Base-by-base conservation (phyloP, 2,888 invertebrate genomes). In the Pristionchus fissidentatus region DNA sequence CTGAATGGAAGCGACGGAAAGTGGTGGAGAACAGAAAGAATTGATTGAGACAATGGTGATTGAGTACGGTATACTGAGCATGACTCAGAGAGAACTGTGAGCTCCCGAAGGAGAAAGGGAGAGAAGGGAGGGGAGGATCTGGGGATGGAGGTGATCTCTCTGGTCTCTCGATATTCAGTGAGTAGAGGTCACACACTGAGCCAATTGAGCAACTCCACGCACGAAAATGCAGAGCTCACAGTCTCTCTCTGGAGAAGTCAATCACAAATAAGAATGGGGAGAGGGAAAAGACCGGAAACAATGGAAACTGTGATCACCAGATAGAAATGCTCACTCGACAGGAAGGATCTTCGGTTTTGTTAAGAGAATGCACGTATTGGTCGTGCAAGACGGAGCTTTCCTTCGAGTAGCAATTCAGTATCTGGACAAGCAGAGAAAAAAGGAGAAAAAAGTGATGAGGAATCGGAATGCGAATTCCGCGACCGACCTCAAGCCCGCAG, bases 171-270 rank as follows among this genome's bases (percentile, higher is more conserved):
- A 22, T 35, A n/a, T 5, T 70, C 70, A 70, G 70, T 41, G 70
- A 70, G n/a, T 3, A 26, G 62, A 1, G 66, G 43, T n/a, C n/a
- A 70, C 41, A 41, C 70, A 70, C 70, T 43, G 70, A 70, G n/a
- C 41, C n/a, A n/a, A 15, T 70, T 70, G 70, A 70, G 70, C 70
- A 70, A 70, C 70, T 70, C 70, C 70, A 35, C 55, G 5, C n/a
- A 41, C 43, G 43, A 38, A 70, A 13, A 1, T 32, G 41, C 41
- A n/a, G 41, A 70, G 70, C 70, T 70, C 70, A 70, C 70, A 70
- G 70, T 70, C 41, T 22, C 38, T 70, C 41, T 70, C 70, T 26
- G 70, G 38, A 41, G 70, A 38, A 70, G 70, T 38, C 66, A 41
- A n/a, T 8, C 4, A 22, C 3, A 57, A 70, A n/a, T 4, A 26